phyloP scores from a whole-genome alignment of 1,140 invertebrate species.

The Drosophila pseudoananassae region DNA sequence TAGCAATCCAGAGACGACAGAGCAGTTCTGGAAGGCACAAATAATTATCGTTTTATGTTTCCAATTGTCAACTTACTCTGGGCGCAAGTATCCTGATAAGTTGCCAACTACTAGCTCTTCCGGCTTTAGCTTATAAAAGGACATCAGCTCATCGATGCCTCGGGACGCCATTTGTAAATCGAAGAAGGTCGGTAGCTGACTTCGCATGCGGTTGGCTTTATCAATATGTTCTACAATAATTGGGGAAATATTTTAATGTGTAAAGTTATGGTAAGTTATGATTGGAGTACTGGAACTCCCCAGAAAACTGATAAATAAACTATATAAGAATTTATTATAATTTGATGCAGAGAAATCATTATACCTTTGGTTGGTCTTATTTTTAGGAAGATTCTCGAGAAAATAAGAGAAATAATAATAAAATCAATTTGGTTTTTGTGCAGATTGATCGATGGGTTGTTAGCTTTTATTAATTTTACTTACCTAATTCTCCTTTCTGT shows the following conservation, averaged over 20 bases:
- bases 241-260: background rate
- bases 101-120: slow-evolving; percentile 28
- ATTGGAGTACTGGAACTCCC: too few relatives aligned
- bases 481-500: slow-evolving; percentile 5
- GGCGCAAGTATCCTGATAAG: slow-evolving; percentile 1
- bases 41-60: background rate
- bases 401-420: too few relatives aligned
- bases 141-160: slow-evolving; percentile 17
- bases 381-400: too few relatives aligned
- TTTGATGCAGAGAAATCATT: too few relatives aligned
- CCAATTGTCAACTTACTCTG: slow-evolving; percentile 5
- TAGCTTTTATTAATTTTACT: background rate
- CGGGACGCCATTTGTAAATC: slow-evolving; percentile 32
- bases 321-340: too few relatives aligned
- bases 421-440: too few relatives aligned
- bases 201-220: slow-evolving; percentile 12
- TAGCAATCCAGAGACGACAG: slow-evolving; percentile 28
- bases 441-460: too few relatives aligned
- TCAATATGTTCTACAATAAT: slow-evolving; percentile 16
- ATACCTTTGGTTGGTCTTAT: too few relatives aligned
- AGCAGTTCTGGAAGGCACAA: slow-evolving; percentile 5
- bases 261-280: too few relatives aligned
- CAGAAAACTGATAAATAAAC: too few relatives aligned
- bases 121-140: slow-evolving; percentile 15
- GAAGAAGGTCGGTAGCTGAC: slow-evolving; percentile 10